Percentiles rank a stretch among this genome's conserved stretches.
Evolutionary conservation across 2,797 vertebrate species (phyloP).

Genomic region (Capromys pilorides): DNA sequence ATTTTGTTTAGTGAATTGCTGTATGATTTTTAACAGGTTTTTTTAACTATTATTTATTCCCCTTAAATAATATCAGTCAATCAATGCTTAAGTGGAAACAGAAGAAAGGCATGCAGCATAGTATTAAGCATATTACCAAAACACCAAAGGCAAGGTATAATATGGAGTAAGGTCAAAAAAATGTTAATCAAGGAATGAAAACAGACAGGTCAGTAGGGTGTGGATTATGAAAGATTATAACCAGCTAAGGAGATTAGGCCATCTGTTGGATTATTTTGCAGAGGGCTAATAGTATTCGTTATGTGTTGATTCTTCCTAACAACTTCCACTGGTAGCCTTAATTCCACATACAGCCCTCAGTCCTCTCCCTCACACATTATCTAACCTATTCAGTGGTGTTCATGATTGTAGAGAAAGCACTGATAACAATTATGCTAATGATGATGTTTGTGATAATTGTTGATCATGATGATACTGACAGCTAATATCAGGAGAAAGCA

Average conservation of each 20-base stretch:
- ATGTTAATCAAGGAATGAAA: conserved; percentile 1
- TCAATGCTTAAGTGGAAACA: not conserved
- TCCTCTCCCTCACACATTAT: not conserved
- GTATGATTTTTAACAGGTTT: too few species aligned
- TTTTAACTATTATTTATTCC: too few species aligned
- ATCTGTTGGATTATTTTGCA: conserved; percentile 62
- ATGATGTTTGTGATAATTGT: not conserved
- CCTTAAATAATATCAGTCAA: too few species aligned
- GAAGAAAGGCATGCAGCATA: not conserved
- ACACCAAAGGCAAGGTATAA: not conserved
- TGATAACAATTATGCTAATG: accelerated
- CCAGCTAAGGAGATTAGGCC: conserved; percentile 65
- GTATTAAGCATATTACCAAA: not conserved
- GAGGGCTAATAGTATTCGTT: conserved; percentile 72
- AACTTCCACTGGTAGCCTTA: conserved; percentile 38
- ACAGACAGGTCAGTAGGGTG: conserved; percentile 24
- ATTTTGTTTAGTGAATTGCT: too few species aligned
- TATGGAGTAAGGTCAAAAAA: not conserved
- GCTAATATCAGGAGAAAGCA: not conserved
- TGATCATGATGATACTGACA: not conserved
- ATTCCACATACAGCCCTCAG: not conserved
- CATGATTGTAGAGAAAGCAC: too few species aligned
- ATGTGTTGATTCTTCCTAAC: conserved; percentile 37
- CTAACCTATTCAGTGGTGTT: not conserved
- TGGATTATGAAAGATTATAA: conserved; percentile 52